Evolutionary conservation across 2,888 invertebrate genomes (phyloP), one percentile per base, ranked within the genome.

Genomic region (Drosophila meridiana): DNA sequence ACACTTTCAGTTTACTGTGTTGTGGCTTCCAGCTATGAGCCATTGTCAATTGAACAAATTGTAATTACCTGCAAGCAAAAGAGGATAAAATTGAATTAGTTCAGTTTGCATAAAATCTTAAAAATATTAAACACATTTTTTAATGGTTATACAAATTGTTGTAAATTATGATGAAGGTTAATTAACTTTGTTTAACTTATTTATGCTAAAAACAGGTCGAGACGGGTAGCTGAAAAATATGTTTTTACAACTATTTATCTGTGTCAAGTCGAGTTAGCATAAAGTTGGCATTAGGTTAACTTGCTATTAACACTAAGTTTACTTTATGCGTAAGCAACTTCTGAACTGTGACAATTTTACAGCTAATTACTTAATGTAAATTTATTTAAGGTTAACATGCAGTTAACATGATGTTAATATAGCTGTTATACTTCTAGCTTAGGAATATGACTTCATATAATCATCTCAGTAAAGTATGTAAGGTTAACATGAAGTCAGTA

Each of bases 41-140:
- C 42, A 26, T 43, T 36, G 38, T 66, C 56, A 60, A 50, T 50
- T 11, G 45, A 30, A 60, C 8, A 34, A 20, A 28, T 50, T 53
- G 9, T 73, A 80, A 73, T 87, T 85, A 85, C 85, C 85, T 85
- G 90, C 5, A 88, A 84, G 60, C 52, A 85, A 67, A 68, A 52
- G 52, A 69, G 52, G 32, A 62, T 6, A 32, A 36, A 50, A 67
- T 57, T 53, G 4, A 60, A 77, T 78, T 80, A 78, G 48, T 67
- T 34, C 6, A 26, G 9, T 6, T 36, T 34, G n/a, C 34, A 13
- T 52, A 11, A 52, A 7, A 11, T 13, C 3, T 26, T 20, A 26
- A 20, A 20, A 1, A 26, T 53, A 13, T 26, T 36, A 32, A 34
- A 34, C 2, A 14, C 13, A 28, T 14, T 47, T 32, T 32, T 34